Evolutionary conservation across 2,113 vertebrate species (phyloP), one percentile per base, ranked within the genome.

Genomic region (Heterocephalus glaber): DNA sequence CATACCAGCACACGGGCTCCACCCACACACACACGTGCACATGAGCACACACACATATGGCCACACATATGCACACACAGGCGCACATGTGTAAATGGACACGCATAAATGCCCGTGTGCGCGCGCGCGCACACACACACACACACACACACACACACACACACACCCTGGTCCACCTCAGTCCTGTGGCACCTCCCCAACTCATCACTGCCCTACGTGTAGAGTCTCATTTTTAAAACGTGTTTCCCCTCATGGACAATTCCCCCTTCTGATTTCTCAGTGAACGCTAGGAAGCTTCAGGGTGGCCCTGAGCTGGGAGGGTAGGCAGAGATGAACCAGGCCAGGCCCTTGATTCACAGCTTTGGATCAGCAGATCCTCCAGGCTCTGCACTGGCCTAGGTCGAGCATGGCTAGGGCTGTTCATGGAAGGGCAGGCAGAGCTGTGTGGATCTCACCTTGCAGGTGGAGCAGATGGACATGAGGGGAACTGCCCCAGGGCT

Each of bases 91-190:
- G n/a, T n/a, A n/a, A n/a, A n/a, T n/a, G n/a, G n/a, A 70, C 14
- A n/a, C 6, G 24, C 65, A 66, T 17, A 35, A 13, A 33, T 58
- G 26, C 47, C 35, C 20, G 16, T 52, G 14, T 8, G 20, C 63
- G 30, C 30, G 17, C 54, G 20, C 5, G 3, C 5, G 5, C 2
- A 33, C 9, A 38, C 49, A 26, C 10, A 30, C 35, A 14, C 17
- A 5, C n/a, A n/a, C n/a, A n/a, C n/a, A 2, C 26, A 17, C 52
- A 16, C 16, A 20, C 38, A 20, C 22, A 26, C 58, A 20, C 4
- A 2, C 16, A 41, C 20, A 17, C 20, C 16, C 11, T 0, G 6
- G 30, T 5, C n/a, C 3, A 66, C 70, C 81, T 77, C 0, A 0
- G 63, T 28, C n/a, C 76, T 70, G 5, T 1, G 56, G 66, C 68